Evolutionary conservation across 2,113 vertebrate genomes (phyloP).

Genomic region (Sinocyclocheilus maitianheensis): DNA sequence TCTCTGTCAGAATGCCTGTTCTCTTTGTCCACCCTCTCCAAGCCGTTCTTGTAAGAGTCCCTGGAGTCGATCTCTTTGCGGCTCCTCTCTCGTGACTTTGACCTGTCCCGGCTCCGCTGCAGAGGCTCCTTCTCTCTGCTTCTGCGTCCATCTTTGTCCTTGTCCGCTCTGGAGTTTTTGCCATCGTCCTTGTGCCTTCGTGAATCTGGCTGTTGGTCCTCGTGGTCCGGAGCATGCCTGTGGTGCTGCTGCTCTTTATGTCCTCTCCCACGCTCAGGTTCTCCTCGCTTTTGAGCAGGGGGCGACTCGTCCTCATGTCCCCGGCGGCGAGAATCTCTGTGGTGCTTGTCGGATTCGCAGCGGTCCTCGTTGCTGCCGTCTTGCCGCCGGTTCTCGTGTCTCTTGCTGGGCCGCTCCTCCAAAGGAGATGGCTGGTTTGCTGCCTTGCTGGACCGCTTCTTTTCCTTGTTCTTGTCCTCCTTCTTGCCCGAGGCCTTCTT

Average conservation of each 20-base stretch:
- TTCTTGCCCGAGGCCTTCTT: slow-evolving; percentile 61
- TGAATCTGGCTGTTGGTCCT: slow-evolving; percentile 63
- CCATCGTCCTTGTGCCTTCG: slow-evolving; percentile 68
- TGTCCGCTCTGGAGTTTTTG: slow-evolving; percentile 70
- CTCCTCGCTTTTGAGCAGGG: slow-evolving; percentile 10
- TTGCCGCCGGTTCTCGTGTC: slow-evolving; percentile 61
- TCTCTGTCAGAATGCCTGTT: slow-evolving; percentile 69
- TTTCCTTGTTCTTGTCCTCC: slow-evolving; percentile 71
- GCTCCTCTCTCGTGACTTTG: slow-evolving; percentile 73
- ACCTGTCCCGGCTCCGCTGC: slow-evolving; percentile 69
- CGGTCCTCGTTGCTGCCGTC: slow-evolving; percentile 47
- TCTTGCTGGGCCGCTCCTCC: slow-evolving; percentile 69
- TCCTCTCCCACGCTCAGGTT: slow-evolving; percentile 42
- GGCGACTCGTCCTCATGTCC: not conserved
- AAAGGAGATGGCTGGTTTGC: slow-evolving; percentile 66
- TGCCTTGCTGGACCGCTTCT: slow-evolving; percentile 68
- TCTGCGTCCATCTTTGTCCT: slow-evolving; percentile 61
- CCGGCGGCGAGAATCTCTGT: slow-evolving; percentile 3
- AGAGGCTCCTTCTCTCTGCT: slow-evolving; percentile 69
- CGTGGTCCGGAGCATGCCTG: slow-evolving; percentile 28
- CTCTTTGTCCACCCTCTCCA: slow-evolving; percentile 68
- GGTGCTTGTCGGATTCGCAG: slow-evolving; percentile 47
- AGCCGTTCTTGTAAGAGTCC: slow-evolving; percentile 71
- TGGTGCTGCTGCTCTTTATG: not conserved
- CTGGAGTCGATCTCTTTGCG: slow-evolving; percentile 63